Base-by-base conservation (phyloP, 2,888 invertebrate genomes). In the Gonocerus acuteangulatus region DNA sequence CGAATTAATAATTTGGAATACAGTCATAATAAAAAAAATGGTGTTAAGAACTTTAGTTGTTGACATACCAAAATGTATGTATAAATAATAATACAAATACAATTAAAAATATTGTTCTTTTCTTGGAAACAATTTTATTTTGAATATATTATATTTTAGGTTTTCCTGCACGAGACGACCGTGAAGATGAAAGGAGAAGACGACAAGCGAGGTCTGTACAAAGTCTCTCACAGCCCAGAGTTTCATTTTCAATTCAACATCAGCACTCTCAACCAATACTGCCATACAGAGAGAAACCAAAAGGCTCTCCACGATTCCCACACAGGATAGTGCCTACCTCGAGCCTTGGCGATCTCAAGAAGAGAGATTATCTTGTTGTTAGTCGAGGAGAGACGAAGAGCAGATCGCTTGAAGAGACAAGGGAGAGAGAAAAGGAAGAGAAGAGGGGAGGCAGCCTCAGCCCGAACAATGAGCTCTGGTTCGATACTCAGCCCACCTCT, bases 251-350 rank as follows among this genome's bases (percentile, higher is more conserved):
- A 0, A 57, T 67, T 7, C 62, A 63, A 19, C 57, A 60, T 19
- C 65, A 65, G 36, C 62, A 64, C 32, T 67, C 68, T 6, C 66
- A 68, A 22, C 27, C 27, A 27, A 4, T 4, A 9, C 9, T 27
- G 4, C 27, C 36, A 67, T 67, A 6, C 67, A 67, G 23, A 65
- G 65, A 1, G 61, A 59, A 7, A 54, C 67, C 39, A 58, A 81
- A 79, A 59, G 86, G 86, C 0, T 86, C 86, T 0, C 86, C 86
- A 0, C 77, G 86, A 54, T 86, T 86, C 70, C 86, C 86, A 0
- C 86, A 86, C 71, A 81, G 83, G 65, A 83, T 86, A 66, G 78
- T 85, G 0, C 85, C 85, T 2, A 81, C 83, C 0, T 80, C 82
- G 48, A 85, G 85, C 68, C 71, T 86, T 34, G 49, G 62, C 11